Evolutionary conservation across 2,797 vertebrate species (phyloP).

Genomic region (Tauraco hartlaubi): DNA sequence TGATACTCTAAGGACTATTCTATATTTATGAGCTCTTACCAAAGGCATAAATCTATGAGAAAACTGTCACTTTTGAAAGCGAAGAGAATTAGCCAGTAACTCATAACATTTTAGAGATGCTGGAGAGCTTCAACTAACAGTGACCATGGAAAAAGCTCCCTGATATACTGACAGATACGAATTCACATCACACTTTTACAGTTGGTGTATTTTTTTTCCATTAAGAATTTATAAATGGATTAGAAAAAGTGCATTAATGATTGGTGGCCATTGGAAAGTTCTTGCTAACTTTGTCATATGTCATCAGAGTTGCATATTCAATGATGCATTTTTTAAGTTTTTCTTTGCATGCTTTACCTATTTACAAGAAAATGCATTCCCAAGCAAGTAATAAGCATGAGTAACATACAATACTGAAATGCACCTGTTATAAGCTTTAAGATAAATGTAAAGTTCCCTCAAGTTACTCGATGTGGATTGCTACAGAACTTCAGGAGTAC

Average conservation of each 20-base stretch:
- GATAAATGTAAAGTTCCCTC: constrained; percentile 10
- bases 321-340: neutral
- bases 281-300: neutral
- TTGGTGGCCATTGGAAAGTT: neutral
- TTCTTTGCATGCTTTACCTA: constrained; percentile 39
- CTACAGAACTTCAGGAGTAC: neutral
- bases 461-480: neutral
- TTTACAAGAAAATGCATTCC: constrained; percentile 49
- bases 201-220: neutral
- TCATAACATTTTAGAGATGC: neutral
- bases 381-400: neutral
- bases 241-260: constrained; percentile 14
- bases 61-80: neutral
- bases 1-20: neutral
- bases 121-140: constrained; percentile 13
- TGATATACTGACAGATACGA: neutral
- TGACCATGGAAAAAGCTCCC: constrained; percentile 4
- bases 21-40: neutral
- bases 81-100: neutral
- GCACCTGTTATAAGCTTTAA: neutral
- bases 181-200: constrained; percentile 24
- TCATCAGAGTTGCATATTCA: neutral
- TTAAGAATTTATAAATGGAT: neutral
- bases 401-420: neutral
- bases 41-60: neutral